These are phyloP conservation scores for Percopsis omiscomaycus DNA, from an alignment of 2,797 vertebrate species.

Conservation along the genomic window DNA sequence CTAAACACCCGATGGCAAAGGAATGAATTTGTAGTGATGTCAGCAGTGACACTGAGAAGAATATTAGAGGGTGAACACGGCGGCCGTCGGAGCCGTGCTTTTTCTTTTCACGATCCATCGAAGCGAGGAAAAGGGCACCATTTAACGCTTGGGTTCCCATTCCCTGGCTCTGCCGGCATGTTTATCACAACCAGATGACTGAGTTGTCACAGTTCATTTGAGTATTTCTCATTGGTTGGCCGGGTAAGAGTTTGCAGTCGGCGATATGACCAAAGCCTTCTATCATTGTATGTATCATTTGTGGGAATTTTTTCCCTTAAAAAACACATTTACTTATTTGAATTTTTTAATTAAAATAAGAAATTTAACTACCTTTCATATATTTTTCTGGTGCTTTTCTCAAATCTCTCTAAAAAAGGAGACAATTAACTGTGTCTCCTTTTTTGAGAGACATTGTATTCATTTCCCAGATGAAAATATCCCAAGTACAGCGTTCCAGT, in stretches of 20 bases:
- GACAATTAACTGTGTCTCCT: neutral
- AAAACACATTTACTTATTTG: no score
- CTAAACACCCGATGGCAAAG: neutral
- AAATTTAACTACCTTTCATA: no score
- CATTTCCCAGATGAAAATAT: conserved; percentile 5
- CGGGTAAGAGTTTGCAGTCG: no score
- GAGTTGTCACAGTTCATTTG: conserved; percentile 18
- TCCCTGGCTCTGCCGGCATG: conserved; percentile 18
- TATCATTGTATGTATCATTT: no score
- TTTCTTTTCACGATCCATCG: conserved; percentile 1
- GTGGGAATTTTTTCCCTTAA: no score
- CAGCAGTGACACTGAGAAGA: neutral
- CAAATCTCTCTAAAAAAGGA: no score
- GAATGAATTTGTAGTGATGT: neutral
- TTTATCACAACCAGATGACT: conserved; percentile 33
- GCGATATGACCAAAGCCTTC: no score
- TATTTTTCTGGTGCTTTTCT: no score
- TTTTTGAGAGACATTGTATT: neutral
- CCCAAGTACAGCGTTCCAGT: conserved; percentile 9
- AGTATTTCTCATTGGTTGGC: no score
- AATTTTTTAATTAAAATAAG: no score
- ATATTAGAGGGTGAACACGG: neutral
- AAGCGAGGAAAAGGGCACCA: conserved; percentile 20
- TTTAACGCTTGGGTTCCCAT: conserved; percentile 38
- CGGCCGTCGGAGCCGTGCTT: neutral